These are phyloP conservation scores for Crematogaster levior DNA, from an alignment of 2,888 invertebrate species.

Conservation along the genomic window DNA sequence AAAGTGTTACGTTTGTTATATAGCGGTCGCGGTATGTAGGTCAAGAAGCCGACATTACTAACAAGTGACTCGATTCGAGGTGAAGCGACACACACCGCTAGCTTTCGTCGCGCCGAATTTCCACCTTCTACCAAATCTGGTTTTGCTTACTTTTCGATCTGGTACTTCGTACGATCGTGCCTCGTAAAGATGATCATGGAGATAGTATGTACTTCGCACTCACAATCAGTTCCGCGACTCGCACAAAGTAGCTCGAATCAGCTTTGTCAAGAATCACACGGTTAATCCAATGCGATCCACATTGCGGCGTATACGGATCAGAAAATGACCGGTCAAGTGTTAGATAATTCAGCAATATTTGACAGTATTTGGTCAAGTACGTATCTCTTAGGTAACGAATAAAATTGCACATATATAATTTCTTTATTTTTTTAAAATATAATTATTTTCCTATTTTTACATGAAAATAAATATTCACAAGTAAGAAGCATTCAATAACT, in stretches of 20 bases:
- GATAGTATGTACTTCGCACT: constrained; percentile 42
- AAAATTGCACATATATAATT: neutral
- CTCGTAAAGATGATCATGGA: constrained; percentile 49
- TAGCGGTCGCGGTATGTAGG: constrained; percentile 82
- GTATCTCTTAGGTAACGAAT: neutral
- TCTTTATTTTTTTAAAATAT: neutral
- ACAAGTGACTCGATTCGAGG: constrained; percentile 76
- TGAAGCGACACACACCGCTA: constrained; percentile 65
- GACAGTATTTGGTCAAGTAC: neutral
- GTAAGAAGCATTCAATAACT: neutral
- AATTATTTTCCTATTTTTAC: neutral
- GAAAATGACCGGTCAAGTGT: constrained; percentile 2
- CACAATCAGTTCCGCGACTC: constrained; percentile 50
- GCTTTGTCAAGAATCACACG: neutral
- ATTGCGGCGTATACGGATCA: neutral
- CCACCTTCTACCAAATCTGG: constrained; percentile 70
- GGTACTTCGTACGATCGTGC: constrained; percentile 28
- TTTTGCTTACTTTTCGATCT: constrained; percentile 44
- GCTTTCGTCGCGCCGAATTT: constrained; percentile 75
- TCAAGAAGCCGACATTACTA: constrained; percentile 82
- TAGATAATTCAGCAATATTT: constrained; percentile 2
- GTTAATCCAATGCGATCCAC: constrained; percentile 14
- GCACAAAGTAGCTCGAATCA: constrained; percentile 17
- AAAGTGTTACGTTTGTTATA: constrained; percentile 67
- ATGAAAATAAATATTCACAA: neutral